These are phyloP conservation scores for Melanaphis sacchari DNA, from an alignment of 1,140 invertebrate genomes.

Conservation along the genomic window DNA sequence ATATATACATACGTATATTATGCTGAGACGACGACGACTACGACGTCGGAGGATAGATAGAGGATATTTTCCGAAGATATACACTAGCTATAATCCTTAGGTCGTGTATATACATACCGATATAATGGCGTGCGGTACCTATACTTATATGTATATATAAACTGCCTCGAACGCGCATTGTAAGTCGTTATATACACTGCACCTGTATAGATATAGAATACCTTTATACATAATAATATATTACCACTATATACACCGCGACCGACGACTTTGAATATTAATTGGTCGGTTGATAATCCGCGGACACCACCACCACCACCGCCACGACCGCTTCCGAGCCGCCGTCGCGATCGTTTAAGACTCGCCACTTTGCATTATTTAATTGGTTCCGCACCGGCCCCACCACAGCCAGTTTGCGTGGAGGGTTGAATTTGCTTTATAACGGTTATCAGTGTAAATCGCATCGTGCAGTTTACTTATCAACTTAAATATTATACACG, in stretches of 20 bases:
- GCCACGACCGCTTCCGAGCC: slow-evolving; percentile 20
- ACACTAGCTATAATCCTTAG: slow-evolving; percentile 15
- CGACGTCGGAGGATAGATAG: not conserved
- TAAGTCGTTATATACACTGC: not conserved
- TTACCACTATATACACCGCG: not conserved
- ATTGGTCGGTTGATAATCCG: slow-evolving; percentile 45
- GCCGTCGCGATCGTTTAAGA: slow-evolving; percentile 38
- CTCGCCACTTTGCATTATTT: slow-evolving; percentile 57
- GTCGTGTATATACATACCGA: not conserved
- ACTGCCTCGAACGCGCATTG: not conserved
- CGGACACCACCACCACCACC: not conserved
- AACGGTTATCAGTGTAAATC: slow-evolving; percentile 33
- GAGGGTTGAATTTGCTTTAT: not conserved
- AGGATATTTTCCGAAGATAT: slow-evolving; percentile 27
- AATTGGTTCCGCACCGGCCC: slow-evolving; percentile 9
- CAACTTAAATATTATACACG: not conserved
- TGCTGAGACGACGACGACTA: too few relatives aligned
- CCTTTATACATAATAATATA: not conserved
- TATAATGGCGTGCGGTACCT: not conserved
- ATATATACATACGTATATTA: not conserved
- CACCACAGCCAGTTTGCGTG: not conserved
- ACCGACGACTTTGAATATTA: slow-evolving; percentile 51
- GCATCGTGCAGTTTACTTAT: not conserved
- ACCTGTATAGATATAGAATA: slow-evolving; percentile 6
- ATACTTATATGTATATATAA: not conserved